Evolutionary conservation across 2,113 vertebrate genomes (phyloP).

Genomic region (Natator depressus): DNA sequence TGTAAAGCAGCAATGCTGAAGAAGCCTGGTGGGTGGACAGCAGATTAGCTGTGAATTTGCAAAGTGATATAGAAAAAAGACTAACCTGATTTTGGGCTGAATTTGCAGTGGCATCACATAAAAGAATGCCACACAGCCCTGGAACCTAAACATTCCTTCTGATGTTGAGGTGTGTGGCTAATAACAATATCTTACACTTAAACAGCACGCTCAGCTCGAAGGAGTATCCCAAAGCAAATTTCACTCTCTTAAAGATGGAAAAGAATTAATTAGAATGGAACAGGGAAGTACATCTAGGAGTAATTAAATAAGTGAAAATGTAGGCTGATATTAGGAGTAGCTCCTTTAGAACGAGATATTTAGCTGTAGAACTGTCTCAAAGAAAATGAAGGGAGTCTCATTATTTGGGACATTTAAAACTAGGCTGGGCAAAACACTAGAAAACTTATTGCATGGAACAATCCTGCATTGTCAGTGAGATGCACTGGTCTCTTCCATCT

Average conservation of each 20-base stretch:
- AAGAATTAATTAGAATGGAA: background rate
- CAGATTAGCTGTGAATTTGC: constrained; percentile 16
- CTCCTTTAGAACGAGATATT: background rate
- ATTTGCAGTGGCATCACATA: background rate
- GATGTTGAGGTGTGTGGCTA: background rate
- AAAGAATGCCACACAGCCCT: background rate
- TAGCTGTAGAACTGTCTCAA: background rate
- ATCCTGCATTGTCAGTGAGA: background rate
- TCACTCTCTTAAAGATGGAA: too few species aligned
- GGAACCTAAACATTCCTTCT: constrained; percentile 1
- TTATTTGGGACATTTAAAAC: background rate
- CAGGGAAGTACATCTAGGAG: background rate
- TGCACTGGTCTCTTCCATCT: background rate
- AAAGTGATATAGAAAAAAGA: constrained; percentile 42
- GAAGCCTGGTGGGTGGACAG: background rate
- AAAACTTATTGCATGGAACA: fast-evolving
- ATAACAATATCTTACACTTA: too few species aligned
- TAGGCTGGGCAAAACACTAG: background rate
- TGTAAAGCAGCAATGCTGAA: constrained; percentile 21
- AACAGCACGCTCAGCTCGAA: too few species aligned
- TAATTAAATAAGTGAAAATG: background rate
- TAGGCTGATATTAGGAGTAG: background rate
- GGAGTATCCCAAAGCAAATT: too few species aligned
- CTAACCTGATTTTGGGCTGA: constrained; percentile 8
- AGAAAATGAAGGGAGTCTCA: background rate